Evolutionary conservation across 2,113 vertebrate genomes (phyloP), one percentile per base, ranked within the genome.

Genomic region (Geococcyx californianus): DNA sequence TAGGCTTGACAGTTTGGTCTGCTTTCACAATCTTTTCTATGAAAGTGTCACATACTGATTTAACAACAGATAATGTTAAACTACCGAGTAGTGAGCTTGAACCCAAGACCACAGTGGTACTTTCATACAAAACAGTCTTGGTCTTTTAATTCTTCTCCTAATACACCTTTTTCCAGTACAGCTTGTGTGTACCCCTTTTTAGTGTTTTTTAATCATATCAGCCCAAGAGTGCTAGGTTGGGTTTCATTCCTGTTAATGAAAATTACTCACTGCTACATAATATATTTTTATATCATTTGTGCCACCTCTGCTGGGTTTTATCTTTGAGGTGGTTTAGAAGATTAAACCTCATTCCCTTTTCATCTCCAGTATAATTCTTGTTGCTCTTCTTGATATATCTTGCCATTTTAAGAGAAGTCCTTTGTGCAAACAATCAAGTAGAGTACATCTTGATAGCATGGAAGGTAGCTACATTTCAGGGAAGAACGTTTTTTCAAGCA

Each of bases 391-490:
- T 69, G 42, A 29, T 0, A 0, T 34, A 18, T 36, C 56, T 87
- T 81, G 20, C 52, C 14, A 28, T 92, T 89, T 93, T 47, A 80
- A 76, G 36, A 60, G 3, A 49, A 83, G 12, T 34, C 12, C 3
- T 77, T 84, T 9, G 28, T 24, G 38, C 19, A 90, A 80, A n/a
- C 42, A 6, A 62, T 69, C n/a, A 79, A 62, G 40, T 54, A 84
- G 5, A 0, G 0, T 6, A 73, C 29, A 26, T 56, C 18, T 33
- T 78, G 17, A 7, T 8, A 45, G 3, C 11, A 44, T 38, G 15
- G 36, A 60, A 10, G 7, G 21, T 17, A 73, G 31, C 33, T 74
- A 11, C 7, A 29, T 47, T 74, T 67, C 51, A 85, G 21, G 20
- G 16, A 85, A 12, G 16, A 87, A 69, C 13, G 10, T 24, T 51